Base-by-base conservation (phyloP, 2,797 vertebrate genomes). In the Silurus lanzhouensis region DNA sequence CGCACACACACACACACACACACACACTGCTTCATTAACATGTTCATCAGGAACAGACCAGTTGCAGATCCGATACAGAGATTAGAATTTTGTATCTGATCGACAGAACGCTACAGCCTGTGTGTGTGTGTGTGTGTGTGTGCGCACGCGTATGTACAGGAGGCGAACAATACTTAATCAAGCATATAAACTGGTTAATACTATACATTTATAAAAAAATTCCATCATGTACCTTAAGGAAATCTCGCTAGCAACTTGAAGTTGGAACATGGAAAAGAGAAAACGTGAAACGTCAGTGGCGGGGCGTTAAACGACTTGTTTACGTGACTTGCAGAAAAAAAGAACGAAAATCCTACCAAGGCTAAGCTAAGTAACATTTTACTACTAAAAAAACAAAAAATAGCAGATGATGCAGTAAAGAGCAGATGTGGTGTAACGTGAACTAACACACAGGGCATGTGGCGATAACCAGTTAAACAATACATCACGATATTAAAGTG, bases 211-310 rank as follows among this genome's bases (percentile, higher is more conserved):
- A 55, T 46, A 72, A 46, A 31, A 17, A 19, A 22, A 71, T 10
- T 52, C 48, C 48, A 52, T 46, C 5, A 3, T 57, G 64, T 31
- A 55, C 46, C 25, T 57, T 10, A 81, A 67, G 8, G 48, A 25
- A 80, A 80, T 64, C 61, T 48, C 31, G 0, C 77, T 93, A 94
- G 94, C 96, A 96, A 96, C 94, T 94, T 94, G 95, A 93, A 95
- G 93, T 95, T 96, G 94, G 85, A 91, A 86, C 85, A 89, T 86
- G 83, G 67, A 61, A 95, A 94, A 88, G 55, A 92, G 92, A 92
- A 79, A 83, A 57, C 0, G 25, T 0, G 19, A 48, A 25, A 17
- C 9, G 44, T 25, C 22, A 63, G 20, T 80, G 7, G 46, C 4
- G 61, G 20, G 44, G 13, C 15, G 58, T 63, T 22, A 44, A 79